Evolutionary conservation across 2,113 vertebrate species (phyloP), one percentile per base, ranked within the genome.

Genomic region (Halcyon senegalensis): DNA sequence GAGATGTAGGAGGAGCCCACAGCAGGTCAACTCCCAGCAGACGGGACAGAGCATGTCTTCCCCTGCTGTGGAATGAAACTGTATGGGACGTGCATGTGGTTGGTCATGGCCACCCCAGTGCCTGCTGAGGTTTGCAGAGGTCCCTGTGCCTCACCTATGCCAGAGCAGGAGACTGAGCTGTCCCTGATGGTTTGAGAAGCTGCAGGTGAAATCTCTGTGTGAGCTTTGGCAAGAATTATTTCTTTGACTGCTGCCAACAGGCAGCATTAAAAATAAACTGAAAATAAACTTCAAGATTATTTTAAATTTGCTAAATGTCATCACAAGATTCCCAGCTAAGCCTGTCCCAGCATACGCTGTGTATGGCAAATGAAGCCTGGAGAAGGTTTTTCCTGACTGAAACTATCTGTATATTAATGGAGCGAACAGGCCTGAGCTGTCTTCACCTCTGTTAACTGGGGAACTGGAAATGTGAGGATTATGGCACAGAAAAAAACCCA

Each of bases 81-180:
- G 5, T 20, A 39, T 0, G 1, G 20, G 16, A 30, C 4, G 5
- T 16, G 7, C 4, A 53, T 27, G 5, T 37, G 35, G 27, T 10
- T 37, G 33, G 27, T 11, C 35, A 23, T 7, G 44, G n/a, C 3
- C 44, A 9, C 13, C 20, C 17, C 33, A 15, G 24, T 12, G 25
- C 19, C 37, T 69, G 8, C 2, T 60, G 48, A 28, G 39, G 3
- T 63, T 63, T 66, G 20, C 41, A 73, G 25, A 41, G 21, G 6
- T 78, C 30, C 18, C 13, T 58, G 27, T 69, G 69, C 50, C 37
- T 73, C 55, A 70, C 0, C 20, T 81, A 1, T 17, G 14, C 23
- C 21, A 35, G 63, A 87, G 19, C 23, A 84, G 23, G 21, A 64
- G 9, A 14, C 8, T 31, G 27, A 89, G 20, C 6, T 63, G 5